phyloP scores from a whole-genome alignment of 2,797 vertebrate genomes.

The Pantherophis vulpinus region DNA sequence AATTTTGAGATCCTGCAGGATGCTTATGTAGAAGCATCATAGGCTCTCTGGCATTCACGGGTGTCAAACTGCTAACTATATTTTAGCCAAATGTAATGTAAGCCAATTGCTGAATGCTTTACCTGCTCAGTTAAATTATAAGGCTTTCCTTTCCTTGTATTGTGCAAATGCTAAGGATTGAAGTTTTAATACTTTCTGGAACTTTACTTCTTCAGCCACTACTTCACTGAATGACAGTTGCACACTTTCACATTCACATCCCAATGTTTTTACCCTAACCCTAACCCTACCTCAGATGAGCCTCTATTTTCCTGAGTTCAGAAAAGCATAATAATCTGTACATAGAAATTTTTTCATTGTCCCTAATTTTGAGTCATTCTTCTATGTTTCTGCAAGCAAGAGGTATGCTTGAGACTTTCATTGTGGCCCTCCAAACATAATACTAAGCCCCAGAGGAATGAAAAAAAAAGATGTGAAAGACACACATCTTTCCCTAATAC shows the following conservation, averaged over 20 bases:
- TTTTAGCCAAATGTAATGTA: not conserved
- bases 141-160: not conserved
- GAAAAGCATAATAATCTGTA: not conserved
- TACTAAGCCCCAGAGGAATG: not conserved
- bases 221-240: not conserved
- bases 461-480: not conserved
- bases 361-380: not conserved
- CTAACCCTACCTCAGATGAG: not conserved
- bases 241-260: not conserved
- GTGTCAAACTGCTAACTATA: not conserved
- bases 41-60: not conserved
- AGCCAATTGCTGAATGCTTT: not conserved
- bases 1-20: not conserved
- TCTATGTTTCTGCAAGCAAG: not conserved
- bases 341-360: not conserved
- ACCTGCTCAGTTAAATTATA: not conserved
- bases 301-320: not conserved
- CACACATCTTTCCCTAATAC: not conserved
- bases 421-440: not conserved
- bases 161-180: not conserved
- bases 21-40: not conserved
- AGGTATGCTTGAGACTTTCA: not conserved
- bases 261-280: not conserved
- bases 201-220: not conserved
- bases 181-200: not conserved